Evolutionary conservation across 2,888 invertebrate genomes (phyloP).

Genomic region (Drosophila buzzatii): DNA sequence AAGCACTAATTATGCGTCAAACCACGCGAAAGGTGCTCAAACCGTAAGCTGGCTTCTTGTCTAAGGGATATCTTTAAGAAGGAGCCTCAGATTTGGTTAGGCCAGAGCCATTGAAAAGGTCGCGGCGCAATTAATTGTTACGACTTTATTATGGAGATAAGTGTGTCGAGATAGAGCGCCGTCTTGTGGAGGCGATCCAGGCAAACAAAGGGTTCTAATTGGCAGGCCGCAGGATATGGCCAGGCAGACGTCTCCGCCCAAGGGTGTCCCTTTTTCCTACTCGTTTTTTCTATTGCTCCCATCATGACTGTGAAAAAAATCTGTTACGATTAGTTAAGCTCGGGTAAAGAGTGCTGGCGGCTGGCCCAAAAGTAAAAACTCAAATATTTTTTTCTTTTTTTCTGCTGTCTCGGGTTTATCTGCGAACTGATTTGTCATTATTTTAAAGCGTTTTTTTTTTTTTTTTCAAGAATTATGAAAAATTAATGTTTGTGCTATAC

Average conservation of each 20-base stretch:
- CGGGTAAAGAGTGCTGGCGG: conserved; percentile 54
- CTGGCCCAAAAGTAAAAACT: conserved; percentile 46
- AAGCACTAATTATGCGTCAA: conserved; percentile 76
- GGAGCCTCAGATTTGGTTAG: conserved; percentile 28
- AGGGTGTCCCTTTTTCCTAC: conserved; percentile 51
- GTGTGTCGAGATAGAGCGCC: conserved; percentile 50
- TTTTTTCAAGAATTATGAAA: conserved; percentile 63
- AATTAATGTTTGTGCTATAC: conserved; percentile 54
- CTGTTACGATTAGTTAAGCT: conserved; percentile 83
- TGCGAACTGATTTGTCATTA: conserved; percentile 84
- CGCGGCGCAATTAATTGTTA: conserved; percentile 83
- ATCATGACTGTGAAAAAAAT: conserved; percentile 78
- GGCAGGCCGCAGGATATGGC: conserved; percentile 74
- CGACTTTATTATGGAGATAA: conserved; percentile 84
- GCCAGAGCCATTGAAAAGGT: conserved; percentile 56
- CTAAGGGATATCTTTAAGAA: conserved; percentile 1
- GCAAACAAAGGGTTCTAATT: conserved; percentile 81
- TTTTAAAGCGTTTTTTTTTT: conserved; percentile 61
- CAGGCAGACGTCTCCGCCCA: conserved; percentile 67
- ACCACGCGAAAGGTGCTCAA: conserved; percentile 45
- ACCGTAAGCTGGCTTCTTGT: conserved; percentile 7
- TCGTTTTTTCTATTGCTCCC: conserved; percentile 20
- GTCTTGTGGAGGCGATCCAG: conserved; percentile 49
- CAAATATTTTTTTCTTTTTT: conserved; percentile 42
- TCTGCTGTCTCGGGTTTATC: conserved; percentile 63